These are phyloP conservation scores for Euphonia xanthogaster DNA, from an alignment of 2,797 vertebrate genomes.

Conservation along the genomic window DNA sequence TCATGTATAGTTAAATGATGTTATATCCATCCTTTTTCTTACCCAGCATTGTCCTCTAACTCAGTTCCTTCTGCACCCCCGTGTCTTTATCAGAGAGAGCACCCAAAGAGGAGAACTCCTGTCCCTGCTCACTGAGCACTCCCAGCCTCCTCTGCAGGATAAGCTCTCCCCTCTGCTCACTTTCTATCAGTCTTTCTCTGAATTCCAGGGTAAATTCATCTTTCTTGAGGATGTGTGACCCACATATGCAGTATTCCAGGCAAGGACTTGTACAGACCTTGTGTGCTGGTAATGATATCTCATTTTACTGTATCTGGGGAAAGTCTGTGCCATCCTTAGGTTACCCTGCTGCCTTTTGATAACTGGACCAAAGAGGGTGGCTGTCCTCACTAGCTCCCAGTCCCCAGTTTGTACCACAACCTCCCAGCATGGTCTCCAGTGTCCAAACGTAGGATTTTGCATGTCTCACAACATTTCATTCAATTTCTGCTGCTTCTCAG, in stretches of 20 bases:
- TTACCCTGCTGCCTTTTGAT: neutral
- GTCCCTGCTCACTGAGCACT: neutral
- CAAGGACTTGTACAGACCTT: neutral
- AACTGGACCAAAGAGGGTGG: neutral
- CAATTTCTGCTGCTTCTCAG: neutral
- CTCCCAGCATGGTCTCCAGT: fast-evolving
- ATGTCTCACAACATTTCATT: neutral
- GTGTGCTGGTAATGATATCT: neutral
- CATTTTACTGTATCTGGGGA: neutral
- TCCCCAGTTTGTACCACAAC: neutral
- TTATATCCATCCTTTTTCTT: neutral
- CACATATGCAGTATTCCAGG: neutral
- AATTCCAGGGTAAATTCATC: neutral
- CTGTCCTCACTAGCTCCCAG: neutral
- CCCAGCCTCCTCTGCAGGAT: neutral
- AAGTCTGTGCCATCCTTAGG: neutral
- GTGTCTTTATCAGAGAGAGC: neutral
- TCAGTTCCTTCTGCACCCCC: neutral
- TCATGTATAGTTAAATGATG: neutral
- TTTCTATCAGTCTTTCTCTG: neutral
- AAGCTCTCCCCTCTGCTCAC: neutral
- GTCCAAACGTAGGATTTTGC: neutral
- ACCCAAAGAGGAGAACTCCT: neutral
- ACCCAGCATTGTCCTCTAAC: neutral
- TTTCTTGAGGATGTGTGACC: constrained; percentile 2